A percentile compares a stretch with the other conserved stretches of the same genome.
phyloP scores from a whole-genome alignment of 2,113 vertebrate genomes.

The Willisornis vidua region DNA sequence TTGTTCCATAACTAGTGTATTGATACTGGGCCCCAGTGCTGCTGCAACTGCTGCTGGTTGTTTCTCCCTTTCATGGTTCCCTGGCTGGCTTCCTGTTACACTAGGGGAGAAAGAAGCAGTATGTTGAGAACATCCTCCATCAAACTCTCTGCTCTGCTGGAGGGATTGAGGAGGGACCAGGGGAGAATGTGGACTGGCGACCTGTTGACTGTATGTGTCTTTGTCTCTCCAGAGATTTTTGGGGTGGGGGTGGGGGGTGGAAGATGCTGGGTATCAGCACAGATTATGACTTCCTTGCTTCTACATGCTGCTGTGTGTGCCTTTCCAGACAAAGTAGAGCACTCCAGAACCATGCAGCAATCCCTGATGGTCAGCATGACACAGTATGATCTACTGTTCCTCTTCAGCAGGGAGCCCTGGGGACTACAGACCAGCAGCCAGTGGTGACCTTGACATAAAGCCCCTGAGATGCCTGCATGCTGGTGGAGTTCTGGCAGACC shows the following conservation, averaged over 20 bases:
- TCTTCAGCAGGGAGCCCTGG: not conserved
- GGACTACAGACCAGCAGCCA: not conserved
- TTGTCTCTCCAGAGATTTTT: not conserved
- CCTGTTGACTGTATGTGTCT: not conserved
- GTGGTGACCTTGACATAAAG: not conserved
- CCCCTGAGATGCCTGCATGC: not conserved
- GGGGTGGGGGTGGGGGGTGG: not conserved
- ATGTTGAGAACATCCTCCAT: not conserved
- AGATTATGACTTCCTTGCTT: not conserved
- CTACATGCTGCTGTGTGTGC: not conserved
- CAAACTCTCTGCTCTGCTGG: not conserved
- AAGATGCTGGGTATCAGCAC: not conserved
- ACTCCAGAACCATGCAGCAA: not conserved
- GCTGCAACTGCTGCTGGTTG: not conserved
- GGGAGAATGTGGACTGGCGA: not conserved
- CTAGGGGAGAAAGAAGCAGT: not conserved
- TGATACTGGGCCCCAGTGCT: not conserved
- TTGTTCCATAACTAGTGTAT: not conserved
- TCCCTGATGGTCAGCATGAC: not conserved
- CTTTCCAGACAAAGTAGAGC: not conserved
- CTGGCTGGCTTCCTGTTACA: not conserved
- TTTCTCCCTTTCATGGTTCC: not conserved
- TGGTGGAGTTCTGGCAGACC: not conserved
- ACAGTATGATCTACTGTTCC: not conserved
- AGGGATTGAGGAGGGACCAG: not conserved